Evolutionary conservation across 2,888 invertebrate genomes (phyloP).

Genomic region (Drosophila paracracens): DNA sequence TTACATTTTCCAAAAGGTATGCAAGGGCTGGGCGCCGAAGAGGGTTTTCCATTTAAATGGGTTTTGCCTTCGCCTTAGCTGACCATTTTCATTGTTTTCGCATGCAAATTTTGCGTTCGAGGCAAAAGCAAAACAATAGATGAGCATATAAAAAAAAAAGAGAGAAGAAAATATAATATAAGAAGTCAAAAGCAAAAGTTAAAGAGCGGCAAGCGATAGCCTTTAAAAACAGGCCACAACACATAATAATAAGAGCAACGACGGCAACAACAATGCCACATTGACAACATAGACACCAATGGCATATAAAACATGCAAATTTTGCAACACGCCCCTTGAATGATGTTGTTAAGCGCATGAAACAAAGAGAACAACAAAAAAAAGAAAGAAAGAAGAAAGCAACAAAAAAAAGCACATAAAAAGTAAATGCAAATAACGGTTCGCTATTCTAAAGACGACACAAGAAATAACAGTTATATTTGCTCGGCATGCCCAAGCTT

Average conservation of each 20-base stretch:
- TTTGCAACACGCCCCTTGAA: constrained; percentile 70
- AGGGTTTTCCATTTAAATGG: constrained; percentile 37
- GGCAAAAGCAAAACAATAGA: constrained; percentile 58
- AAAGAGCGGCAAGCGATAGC: constrained; percentile 45
- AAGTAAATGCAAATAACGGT: constrained; percentile 73
- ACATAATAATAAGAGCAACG: constrained; percentile 22
- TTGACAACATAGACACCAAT: constrained; percentile 19
- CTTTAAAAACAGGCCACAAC: constrained; percentile 52
- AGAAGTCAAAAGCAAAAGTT: constrained; percentile 37
- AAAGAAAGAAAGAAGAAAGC: background rate
- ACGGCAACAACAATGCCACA: constrained; percentile 29
- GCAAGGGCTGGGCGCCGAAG: background rate
- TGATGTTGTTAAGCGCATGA: constrained; percentile 62
- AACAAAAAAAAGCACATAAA: constrained; percentile 51
- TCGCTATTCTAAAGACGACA: constrained; percentile 58
- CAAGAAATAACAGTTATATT: constrained; percentile 29
- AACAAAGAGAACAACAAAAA: background rate
- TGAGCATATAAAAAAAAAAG: constrained; percentile 29
- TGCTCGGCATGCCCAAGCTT: background rate
- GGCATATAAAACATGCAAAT: constrained; percentile 75
- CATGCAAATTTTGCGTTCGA: constrained; percentile 65
- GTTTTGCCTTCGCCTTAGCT: constrained; percentile 45
- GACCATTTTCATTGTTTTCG: constrained; percentile 76
- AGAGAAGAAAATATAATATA: background rate
- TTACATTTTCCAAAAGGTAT: constrained; percentile 64